Base-by-base conservation (phyloP, 2,888 invertebrate species). In the Macaria notata region DNA sequence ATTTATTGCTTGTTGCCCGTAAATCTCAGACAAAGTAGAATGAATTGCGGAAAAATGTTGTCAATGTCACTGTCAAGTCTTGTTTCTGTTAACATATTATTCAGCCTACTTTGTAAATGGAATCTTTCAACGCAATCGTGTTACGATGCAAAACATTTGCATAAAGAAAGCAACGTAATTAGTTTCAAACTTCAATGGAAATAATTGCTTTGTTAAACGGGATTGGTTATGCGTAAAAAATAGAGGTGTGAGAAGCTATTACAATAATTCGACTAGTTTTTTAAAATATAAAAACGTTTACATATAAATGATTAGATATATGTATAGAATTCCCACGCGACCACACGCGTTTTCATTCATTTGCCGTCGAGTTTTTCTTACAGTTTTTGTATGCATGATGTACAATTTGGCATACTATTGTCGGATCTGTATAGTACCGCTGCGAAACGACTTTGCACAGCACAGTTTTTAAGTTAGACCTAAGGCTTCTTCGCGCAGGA, bases 371-470 rank as follows among this genome's bases (percentile, higher is more conserved):
- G 31, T 9, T 43, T 33, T 43, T n/a, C 31, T 42, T 9, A 48
- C 30, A 31, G 49, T 49, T 43, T 31, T 49, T 41, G 41, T 39
- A 53, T 31, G 43, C 46, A 38, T 43, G 46, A 47, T 51, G 38
- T 50, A 19, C 9, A 42, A 38, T 31, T 46, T 45, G 3, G 38
- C 8, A 42, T 9, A 33, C n/a, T 49, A 45, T 41, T 46, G 39
- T 49, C 41, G 29, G 8, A 44, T 52, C 48, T 9, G 39, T 31
- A 52, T 48, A 43, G 33, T 50, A 58, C 49, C 46, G 54, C 31
- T 46, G 46, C 46, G 46, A 49, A 58, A 36, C 31, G 19, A 46
- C 54, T 49, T 54, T 54, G 55, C 57, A 49, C 52, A 56, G 55
- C 57, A 49, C 52, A 51, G 60, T 62, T 19, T 19, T 19, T 19